Evolutionary conservation across 64 coral and sea anemone genomes (phyloP), one percentile per base, ranked within the genome.

Genomic region (Montipora capricornis): DNA sequence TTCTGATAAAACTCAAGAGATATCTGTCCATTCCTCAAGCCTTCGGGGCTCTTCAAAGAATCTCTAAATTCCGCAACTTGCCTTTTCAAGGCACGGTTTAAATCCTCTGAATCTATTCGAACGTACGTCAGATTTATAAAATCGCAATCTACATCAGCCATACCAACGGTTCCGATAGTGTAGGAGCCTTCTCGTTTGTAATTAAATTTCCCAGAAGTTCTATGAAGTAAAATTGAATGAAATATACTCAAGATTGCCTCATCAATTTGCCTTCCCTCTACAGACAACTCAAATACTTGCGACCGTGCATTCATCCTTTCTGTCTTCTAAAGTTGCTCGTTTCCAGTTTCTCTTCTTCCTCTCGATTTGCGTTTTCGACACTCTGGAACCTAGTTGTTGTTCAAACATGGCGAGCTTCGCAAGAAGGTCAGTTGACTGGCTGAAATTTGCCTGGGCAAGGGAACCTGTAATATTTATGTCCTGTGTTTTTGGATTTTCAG

Each of bases 1-100:
- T 96, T 98, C 59, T 98, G 97, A 84, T 98, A 98, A 90, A 98
- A 98, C 90, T 98, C 97, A 13, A 98, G 83, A 26, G 92, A 96
- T 60, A 99, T 96, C 49, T 91, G 86, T n/a, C 98, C 98, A 87
- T 78, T 94, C 60, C 91, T 94, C 64, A 95, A 66, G 3, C 92
- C 92, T 20, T 87, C 87, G 49, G 80, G 91, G 51, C 88, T 81
- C 20, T 93, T 88, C 62, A 99, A 94, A 78, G 92, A 89, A 50
- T 99, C 98, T 64, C 83, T 99, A 90, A 99, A 99, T 37, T 94
- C 95, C 47, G 83, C 68, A 62, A 99, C 95, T 89, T 96, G 98
- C 92, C 89, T 94, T 70, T 83, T 93, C 50, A 99, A 68, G 20
- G 81, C 82, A 77, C 52, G 78, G 49, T 99, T 89, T 24, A 99